These are phyloP conservation scores for Loris lydekkerianus DNA, from an alignment of 2,797 vertebrate species.

Conservation along the genomic window DNA sequence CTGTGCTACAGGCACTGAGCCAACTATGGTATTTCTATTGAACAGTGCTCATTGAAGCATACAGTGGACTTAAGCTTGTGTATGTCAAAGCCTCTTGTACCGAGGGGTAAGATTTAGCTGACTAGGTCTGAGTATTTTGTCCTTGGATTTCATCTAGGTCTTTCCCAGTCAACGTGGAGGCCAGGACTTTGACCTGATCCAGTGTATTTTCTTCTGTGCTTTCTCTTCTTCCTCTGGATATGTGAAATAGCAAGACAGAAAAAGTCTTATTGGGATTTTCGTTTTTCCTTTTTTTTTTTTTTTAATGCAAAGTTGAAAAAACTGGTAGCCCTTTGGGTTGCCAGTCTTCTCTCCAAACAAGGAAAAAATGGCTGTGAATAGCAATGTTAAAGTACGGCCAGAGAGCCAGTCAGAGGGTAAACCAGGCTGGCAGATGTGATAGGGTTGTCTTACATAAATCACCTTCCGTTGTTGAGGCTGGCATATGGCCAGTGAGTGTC, in stretches of 20 bases:
- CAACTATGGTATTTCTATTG: background rate
- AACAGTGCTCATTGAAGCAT: background rate
- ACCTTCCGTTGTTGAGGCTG: constrained; percentile 86
- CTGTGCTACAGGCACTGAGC: too few species aligned
- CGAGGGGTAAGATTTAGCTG: background rate
- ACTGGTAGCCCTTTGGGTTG: background rate
- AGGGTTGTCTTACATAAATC: constrained; percentile 86
- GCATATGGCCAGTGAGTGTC: constrained; percentile 89
- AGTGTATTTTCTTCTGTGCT: background rate
- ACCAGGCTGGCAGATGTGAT: constrained; percentile 87
- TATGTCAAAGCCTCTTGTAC: background rate
- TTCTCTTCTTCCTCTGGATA: background rate
- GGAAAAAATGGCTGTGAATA: constrained; percentile 82
- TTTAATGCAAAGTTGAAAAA: background rate
- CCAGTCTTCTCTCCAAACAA: background rate
- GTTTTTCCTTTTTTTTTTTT: background rate
- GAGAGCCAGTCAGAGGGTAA: constrained; percentile 80
- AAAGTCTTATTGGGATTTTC: background rate
- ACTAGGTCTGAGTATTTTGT: background rate
- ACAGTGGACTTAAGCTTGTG: background rate
- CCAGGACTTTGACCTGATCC: background rate
- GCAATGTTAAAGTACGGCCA: constrained; percentile 77
- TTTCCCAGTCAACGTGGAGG: background rate
- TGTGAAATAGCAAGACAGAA: constrained; percentile 1
- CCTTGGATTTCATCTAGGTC: background rate